A percentile compares a stretch with the other conserved stretches of the same genome.
Conservation (phyloP, 2,888 invertebrate species). For the Athalia rosae region DNA sequence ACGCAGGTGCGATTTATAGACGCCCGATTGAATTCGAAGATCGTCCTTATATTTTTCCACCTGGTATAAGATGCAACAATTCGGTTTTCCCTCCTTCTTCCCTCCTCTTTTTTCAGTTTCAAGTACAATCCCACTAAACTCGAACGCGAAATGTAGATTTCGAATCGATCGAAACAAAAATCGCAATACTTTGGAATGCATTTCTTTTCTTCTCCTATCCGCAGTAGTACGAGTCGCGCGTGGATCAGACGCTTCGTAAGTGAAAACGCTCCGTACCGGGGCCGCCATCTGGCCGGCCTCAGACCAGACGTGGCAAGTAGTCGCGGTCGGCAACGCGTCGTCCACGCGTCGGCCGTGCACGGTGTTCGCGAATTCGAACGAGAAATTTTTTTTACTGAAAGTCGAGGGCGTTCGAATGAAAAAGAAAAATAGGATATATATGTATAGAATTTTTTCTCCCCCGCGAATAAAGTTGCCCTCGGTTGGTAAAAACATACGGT, state of each 20-base stretch:
- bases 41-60: not conserved
- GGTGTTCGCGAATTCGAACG: not conserved
- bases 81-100: not conserved
- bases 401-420: not conserved
- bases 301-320: conserved; percentile 52
- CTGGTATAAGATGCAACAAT: not conserved
- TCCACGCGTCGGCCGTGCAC: conserved; percentile 61
- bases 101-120: too few relatives aligned
- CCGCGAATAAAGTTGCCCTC: not conserved
- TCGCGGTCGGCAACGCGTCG: conserved; percentile 53
- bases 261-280: not conserved
- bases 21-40: not conserved
- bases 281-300: conserved; percentile 40
- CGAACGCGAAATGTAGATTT: too few relatives aligned
- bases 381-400: conserved; percentile 16
- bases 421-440: not conserved
- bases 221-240: not conserved
- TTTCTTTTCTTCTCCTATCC: too few relatives aligned
- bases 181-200: too few relatives aligned
- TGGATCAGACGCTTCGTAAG: conserved; percentile 7
- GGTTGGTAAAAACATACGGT: not conserved
- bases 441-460: too few relatives aligned
- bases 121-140: too few relatives aligned
- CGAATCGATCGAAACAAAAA: too few relatives aligned
- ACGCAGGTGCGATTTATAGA: not conserved